Evolutionary conservation across 2,797 vertebrate genomes (phyloP), one percentile per base, ranked within the genome.

Genomic region (Synaphobranchus kaupii): DNA sequence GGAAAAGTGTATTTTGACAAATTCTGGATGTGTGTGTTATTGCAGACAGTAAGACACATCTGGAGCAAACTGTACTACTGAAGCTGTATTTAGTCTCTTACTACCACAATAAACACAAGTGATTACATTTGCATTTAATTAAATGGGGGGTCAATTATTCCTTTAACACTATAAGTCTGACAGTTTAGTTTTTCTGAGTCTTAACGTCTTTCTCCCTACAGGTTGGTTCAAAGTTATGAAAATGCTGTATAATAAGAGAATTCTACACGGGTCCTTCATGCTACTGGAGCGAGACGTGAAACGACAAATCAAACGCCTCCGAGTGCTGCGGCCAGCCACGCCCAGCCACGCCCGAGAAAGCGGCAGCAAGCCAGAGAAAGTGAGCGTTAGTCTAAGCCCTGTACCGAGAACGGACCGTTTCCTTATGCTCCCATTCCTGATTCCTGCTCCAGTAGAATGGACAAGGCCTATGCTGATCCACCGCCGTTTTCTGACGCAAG

Each of bases 211-310:
- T 60, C 52, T 84, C 84, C 50, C 44, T 20, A 28, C 82, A 84
- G 85, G 66, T 88, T 82, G 58, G 85, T 86, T 88, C 25, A 66
- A 34, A 54, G 84, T 71, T 17, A 48, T 56, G 71, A 39, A 80
- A n/a, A 83, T 58, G 60, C 22, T 81, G 44, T 81, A 81, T 81
- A 9, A 80, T 80, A 73, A 76, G 31, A 44, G 73, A 78, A 78
- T 50, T 81, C 13, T 48, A 81, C 44, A n/a, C 78, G 22, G 10
- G 78, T 81, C 78, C 78, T 50, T 85, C 25, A 85, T 86, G 34
- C 48, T 28, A 58, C 22, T 76, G 71, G 73, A 78, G 73, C 39
- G 73, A 7, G 31, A 20, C 31, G n/a, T 15, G 17, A 47, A 44
- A 44, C 4, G 39, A 47, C 28, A 7, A 22, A 78, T 44, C n/a